Conservation (phyloP, 2,797 vertebrate genomes). For the Bradypus variegatus region DNA sequence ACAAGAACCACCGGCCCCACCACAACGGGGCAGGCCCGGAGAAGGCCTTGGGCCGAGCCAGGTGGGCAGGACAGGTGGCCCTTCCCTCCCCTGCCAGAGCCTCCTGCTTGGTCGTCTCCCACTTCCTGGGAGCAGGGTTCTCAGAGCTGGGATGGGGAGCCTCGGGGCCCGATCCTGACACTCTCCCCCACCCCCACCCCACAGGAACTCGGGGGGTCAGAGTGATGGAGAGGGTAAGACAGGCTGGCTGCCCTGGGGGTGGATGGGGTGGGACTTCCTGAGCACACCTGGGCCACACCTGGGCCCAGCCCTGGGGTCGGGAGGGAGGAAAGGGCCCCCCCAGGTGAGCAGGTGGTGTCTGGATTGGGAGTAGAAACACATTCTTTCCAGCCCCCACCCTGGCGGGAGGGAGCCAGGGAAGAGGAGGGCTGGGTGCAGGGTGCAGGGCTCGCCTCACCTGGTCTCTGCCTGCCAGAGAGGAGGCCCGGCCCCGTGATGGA, state of each 20-base stretch:
- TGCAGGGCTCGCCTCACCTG: slow-evolving; percentile 69
- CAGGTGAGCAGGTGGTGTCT: background rate
- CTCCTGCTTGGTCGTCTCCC: background rate
- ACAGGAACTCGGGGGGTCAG: slow-evolving; percentile 52
- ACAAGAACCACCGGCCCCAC: slow-evolving; percentile 55
- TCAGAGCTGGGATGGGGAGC: background rate
- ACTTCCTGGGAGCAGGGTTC: background rate
- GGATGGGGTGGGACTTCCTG: background rate
- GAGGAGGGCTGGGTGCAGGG: slow-evolving; percentile 42
- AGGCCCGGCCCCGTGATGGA: slow-evolving; percentile 87
- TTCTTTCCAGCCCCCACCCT: background rate
- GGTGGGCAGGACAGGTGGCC: slow-evolving; percentile 67
- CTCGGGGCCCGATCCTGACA: background rate
- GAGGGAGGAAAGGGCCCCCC: background rate
- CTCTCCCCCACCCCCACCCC: background rate
- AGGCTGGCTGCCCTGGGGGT: background rate
- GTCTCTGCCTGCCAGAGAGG: slow-evolving; percentile 80
- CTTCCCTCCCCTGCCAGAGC: background rate
- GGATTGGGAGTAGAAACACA: background rate
- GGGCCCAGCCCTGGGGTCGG: background rate
- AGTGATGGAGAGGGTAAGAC: slow-evolving; percentile 55
- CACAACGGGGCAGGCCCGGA: slow-evolving; percentile 65
- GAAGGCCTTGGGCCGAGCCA: slow-evolving; percentile 69
- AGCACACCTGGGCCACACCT: background rate
- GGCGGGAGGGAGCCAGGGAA: background rate